Evolutionary conservation across 2,888 invertebrate genomes (phyloP).

Genomic region (Ecliptopera silaceata): DNA sequence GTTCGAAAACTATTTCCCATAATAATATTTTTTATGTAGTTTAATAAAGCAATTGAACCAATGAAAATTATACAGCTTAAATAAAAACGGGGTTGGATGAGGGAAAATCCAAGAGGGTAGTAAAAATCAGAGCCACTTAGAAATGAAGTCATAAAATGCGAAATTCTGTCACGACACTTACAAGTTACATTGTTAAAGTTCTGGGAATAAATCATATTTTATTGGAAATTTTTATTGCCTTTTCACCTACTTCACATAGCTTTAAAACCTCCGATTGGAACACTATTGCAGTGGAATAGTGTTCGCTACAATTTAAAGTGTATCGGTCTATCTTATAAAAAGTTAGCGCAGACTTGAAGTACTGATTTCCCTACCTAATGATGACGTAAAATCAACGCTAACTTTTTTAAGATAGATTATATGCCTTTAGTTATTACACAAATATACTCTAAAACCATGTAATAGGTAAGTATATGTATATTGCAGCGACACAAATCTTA

Average conservation of each 20-base stretch:
- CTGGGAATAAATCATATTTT: slow-evolving; percentile 47
- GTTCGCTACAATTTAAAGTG: not conserved
- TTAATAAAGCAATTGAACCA: too few species aligned
- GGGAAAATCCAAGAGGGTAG: not conserved
- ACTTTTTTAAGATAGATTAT: too few species aligned
- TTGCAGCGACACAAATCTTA: too few species aligned
- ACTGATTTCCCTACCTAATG: too few species aligned
- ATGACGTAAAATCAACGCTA: too few species aligned
- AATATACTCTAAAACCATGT: too few species aligned
- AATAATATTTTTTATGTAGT: too few species aligned
- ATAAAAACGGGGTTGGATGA: not conserved
- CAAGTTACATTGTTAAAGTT: slow-evolving; percentile 42
- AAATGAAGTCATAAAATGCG: slow-evolving; percentile 33
- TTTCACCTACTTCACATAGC: slow-evolving; percentile 21
- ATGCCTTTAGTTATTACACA: too few species aligned
- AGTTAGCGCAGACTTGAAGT: too few species aligned
- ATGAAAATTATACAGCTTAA: not conserved
- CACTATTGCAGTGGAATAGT: not conserved
- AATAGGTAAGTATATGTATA: too few species aligned
- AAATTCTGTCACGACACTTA: slow-evolving; percentile 34
- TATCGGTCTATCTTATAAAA: too few species aligned
- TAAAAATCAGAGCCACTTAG: slow-evolving; percentile 11
- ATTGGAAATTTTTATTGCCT: slow-evolving; percentile 38
- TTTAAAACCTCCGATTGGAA: slow-evolving; percentile 11
- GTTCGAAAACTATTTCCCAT: too few species aligned